These are phyloP conservation scores for Leptinotarsa texana DNA, from an alignment of 1,140 invertebrate species.

Conservation along the genomic window DNA sequence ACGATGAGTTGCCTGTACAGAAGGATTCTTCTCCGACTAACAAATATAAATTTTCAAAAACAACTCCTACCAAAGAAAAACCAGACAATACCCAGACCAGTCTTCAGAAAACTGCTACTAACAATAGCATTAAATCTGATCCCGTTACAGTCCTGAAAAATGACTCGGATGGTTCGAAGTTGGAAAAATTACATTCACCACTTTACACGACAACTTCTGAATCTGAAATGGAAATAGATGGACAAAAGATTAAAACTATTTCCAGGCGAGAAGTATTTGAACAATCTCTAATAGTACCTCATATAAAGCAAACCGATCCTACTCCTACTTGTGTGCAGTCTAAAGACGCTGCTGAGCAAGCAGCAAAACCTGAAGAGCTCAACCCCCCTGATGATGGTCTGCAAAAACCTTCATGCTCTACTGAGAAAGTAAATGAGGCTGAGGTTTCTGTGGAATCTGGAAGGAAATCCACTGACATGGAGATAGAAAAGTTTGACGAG, in stretches of 20 bases:
- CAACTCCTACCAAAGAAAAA: constrained; percentile 47
- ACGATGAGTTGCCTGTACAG: constrained; percentile 56
- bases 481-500: constrained; percentile 44
- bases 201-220: constrained; percentile 50
- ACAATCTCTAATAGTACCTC: constrained; percentile 34
- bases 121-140: constrained; percentile 50
- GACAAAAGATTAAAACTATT: constrained; percentile 54
- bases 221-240: constrained; percentile 55
- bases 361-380: neutral
- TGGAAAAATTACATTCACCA: constrained; percentile 35
- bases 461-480: constrained; percentile 46
- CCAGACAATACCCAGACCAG: constrained; percentile 25
- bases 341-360: constrained; percentile 29
- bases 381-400: neutral
- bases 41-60: constrained; percentile 53
- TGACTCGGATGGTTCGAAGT: neutral
- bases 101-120: constrained; percentile 33
- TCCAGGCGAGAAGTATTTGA: constrained; percentile 51
- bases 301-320: constrained; percentile 55
- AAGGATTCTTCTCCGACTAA: constrained; percentile 43
- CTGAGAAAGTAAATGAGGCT: constrained; percentile 43
- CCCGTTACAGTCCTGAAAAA: constrained; percentile 17
- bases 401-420: constrained; percentile 39
- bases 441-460: constrained; percentile 36
- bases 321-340: constrained; percentile 23